These are phyloP conservation scores for Hypena proboscidalis DNA, from an alignment of 2,888 invertebrate species.

Conservation along the genomic window DNA sequence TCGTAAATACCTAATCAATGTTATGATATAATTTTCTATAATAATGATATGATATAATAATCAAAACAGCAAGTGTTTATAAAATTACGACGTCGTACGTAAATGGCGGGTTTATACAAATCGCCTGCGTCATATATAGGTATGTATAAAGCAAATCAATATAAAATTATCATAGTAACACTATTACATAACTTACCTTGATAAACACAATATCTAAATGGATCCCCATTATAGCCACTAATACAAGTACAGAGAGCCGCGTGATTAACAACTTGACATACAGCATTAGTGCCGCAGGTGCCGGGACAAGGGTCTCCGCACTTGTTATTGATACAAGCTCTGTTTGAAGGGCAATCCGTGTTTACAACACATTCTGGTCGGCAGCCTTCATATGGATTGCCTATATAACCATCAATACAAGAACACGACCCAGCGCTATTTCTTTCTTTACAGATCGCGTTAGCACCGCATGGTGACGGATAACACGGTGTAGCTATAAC, in stretches of 20 bases:
- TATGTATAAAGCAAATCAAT: no score
- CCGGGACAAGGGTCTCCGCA: constrained; percentile 92
- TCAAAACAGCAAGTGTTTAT: not conserved
- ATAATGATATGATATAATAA: not conserved
- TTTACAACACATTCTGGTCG: constrained; percentile 90
- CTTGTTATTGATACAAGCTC: constrained; percentile 89
- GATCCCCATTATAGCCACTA: constrained; percentile 90
- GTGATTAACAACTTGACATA: constrained; percentile 90
- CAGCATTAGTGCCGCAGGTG: constrained; percentile 90
- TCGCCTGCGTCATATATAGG: no score
- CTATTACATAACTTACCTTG: constrained; percentile 61
- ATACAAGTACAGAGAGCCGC: constrained; percentile 88
- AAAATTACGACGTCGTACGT: no score
- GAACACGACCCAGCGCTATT: constrained; percentile 87
- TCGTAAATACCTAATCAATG: not conserved
- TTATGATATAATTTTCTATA: not conserved
- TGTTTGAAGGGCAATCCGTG: constrained; percentile 89
- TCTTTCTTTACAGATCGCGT: constrained; percentile 87
- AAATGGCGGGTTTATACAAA: no score
- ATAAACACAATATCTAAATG: constrained; percentile 87
- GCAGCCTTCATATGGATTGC: constrained; percentile 92
- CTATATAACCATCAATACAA: constrained; percentile 89
- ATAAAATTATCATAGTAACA: not conserved
- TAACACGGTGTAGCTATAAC: constrained; percentile 83
- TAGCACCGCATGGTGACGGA: constrained; percentile 87